phyloP scores from a whole-genome alignment of 2,113 vertebrate genomes.

The Egretta garzetta region DNA sequence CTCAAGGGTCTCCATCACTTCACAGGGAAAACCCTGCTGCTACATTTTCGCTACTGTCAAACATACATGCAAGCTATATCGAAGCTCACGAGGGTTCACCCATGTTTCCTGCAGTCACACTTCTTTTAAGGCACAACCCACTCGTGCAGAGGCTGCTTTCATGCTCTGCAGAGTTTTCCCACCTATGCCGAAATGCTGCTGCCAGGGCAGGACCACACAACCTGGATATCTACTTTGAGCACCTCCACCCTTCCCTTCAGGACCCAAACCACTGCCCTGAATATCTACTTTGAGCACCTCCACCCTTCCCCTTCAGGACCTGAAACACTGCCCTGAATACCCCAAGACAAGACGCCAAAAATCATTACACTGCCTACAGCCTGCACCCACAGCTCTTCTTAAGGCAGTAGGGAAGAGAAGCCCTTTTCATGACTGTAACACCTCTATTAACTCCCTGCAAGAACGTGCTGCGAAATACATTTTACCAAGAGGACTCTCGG shows the following conservation, averaged over 20 bases:
- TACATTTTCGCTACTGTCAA: not conserved
- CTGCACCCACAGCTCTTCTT: not conserved
- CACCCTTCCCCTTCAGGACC: not conserved
- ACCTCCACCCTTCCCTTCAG: not conserved
- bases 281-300: not conserved
- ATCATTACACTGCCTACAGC: not conserved
- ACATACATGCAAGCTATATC: fast-evolving
- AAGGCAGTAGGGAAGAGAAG: not conserved
- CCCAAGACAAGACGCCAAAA: not conserved
- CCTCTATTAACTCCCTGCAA: not conserved
- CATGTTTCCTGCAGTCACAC: not conserved
- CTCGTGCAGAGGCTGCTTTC: not conserved
- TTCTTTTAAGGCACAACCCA: not conserved
- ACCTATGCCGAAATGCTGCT: not conserved
- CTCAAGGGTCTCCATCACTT: not conserved
- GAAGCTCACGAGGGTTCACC: not conserved
- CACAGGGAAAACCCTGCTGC: not conserved
- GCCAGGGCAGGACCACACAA: not conserved
- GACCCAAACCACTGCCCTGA: too few relatives aligned
- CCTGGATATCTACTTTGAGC: not conserved
- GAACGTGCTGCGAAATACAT: not conserved
- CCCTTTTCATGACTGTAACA: not conserved
- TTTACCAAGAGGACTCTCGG: not conserved
- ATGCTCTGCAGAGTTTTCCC: not conserved
- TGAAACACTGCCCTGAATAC: not conserved